phyloP scores from a whole-genome alignment of 1,140 invertebrate species.

The Adelges cooleyi region DNA sequence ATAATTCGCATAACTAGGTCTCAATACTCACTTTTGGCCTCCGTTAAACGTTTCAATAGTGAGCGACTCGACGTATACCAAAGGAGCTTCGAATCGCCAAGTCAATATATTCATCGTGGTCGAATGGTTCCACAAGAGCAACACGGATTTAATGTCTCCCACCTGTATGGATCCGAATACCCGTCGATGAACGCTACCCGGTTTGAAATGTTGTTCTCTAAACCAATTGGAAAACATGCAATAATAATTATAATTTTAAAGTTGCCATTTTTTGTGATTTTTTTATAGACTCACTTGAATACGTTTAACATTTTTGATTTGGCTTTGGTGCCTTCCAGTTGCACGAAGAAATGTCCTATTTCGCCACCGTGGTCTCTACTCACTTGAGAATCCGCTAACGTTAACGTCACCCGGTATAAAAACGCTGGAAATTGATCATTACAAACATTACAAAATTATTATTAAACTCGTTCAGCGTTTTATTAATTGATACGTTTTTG shows the following conservation, averaged over 20 bases:
- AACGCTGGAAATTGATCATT: constrained; percentile 43
- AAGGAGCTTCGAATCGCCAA: constrained; percentile 61
- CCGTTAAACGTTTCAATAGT: constrained; percentile 43
- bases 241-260: neutral
- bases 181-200: constrained; percentile 54
- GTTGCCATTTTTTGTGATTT: neutral
- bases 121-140: constrained; percentile 64
- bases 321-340: constrained; percentile 49
- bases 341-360: constrained; percentile 56
- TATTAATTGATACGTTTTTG: no score
- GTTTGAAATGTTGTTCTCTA: constrained; percentile 49
- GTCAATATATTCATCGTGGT: constrained; percentile 70
- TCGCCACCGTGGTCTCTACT: constrained; percentile 63
- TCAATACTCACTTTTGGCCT: constrained; percentile 30
- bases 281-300: constrained; percentile 32
- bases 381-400: constrained; percentile 57
- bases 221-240: neutral
- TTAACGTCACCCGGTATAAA: constrained; percentile 61
- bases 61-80: constrained; percentile 57
- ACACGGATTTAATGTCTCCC: constrained; percentile 48
- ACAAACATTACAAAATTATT: no score
- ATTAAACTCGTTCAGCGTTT: no score
- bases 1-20: no score
- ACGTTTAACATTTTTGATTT: constrained; percentile 39
- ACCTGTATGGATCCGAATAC: constrained; percentile 55